Conservation (phyloP, 2,888 invertebrate species). For the Epiblema foenella region DNA sequence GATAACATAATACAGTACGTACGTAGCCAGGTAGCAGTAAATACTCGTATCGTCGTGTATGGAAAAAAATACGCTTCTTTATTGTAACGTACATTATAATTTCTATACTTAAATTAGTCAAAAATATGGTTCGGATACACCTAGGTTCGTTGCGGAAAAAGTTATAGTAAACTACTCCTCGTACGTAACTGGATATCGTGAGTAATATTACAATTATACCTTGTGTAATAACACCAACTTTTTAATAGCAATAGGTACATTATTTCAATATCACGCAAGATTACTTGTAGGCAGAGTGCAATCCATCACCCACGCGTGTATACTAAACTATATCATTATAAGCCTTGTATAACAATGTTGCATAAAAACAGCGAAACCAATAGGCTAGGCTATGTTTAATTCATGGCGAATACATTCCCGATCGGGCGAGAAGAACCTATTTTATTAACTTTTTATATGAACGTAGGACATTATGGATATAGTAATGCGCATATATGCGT, state of each 20-base stretch:
- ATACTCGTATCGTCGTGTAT: no score
- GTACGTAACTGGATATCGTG: neutral
- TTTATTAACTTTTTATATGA: slow-evolving; percentile 15
- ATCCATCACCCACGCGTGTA: slow-evolving; percentile 50
- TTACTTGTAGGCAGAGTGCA: slow-evolving; percentile 31
- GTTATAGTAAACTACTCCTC: neutral
- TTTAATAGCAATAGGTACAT: slow-evolving; percentile 30
- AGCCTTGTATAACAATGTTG: slow-evolving; percentile 60
- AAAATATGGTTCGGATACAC: neutral
- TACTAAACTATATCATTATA: slow-evolving; percentile 62
- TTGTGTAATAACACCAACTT: neutral
- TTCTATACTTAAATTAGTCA: no score
- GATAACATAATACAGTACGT: no score
- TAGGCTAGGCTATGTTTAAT: slow-evolving; percentile 70
- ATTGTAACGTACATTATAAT: no score
- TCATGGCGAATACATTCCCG: slow-evolving; percentile 61
- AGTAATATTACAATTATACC: neutral
- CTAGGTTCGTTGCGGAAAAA: neutral
- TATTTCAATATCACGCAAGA: slow-evolving; percentile 41
- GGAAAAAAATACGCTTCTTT: no score
- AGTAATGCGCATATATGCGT: slow-evolving; percentile 54
- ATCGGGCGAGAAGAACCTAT: slow-evolving; percentile 11
- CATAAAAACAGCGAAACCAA: slow-evolving; percentile 66
- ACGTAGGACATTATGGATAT: slow-evolving; percentile 21
- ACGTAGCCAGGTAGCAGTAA: no score